Evolutionary conservation across 2,797 vertebrate genomes (phyloP).

Genomic region (Pampus argenteus): DNA sequence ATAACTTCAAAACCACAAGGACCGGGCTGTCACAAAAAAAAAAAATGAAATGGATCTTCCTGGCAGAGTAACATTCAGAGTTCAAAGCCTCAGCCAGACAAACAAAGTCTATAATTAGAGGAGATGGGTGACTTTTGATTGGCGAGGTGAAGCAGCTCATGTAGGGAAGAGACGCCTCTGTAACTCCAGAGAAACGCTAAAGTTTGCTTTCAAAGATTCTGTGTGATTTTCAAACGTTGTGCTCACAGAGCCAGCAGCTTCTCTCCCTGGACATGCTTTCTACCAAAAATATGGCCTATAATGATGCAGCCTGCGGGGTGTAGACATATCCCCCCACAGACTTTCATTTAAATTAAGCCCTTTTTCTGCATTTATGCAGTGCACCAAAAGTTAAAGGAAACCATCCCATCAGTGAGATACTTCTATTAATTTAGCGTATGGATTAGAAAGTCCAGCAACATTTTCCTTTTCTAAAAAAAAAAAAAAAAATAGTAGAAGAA

Average conservation of each 20-base stretch:
- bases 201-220: constrained; percentile 66
- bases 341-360: constrained; percentile 30
- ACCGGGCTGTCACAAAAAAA: constrained; percentile 43
- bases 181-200: constrained; percentile 46
- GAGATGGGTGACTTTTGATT: constrained; percentile 41
- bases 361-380: constrained; percentile 35
- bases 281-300: constrained; percentile 54
- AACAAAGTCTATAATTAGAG: constrained; percentile 48
- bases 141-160: constrained; percentile 30
- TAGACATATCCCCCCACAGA: constrained; percentile 42
- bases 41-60: constrained; percentile 30
- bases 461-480: background rate
- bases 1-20: constrained; percentile 40
- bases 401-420: background rate
- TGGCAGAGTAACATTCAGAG: constrained; percentile 29
- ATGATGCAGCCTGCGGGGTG: constrained; percentile 51
- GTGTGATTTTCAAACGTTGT: constrained; percentile 61
- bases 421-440: constrained; percentile 24
- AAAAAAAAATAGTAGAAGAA: background rate
- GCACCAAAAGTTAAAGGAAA: constrained; percentile 27
- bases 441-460: constrained; percentile 14
- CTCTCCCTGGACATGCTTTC: constrained; percentile 63
- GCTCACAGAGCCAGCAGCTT: constrained; percentile 45
- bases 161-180: constrained; percentile 14
- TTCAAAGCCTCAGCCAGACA: constrained; percentile 55